Evolutionary conservation across 1,140 invertebrate species (phyloP).

Genomic region (Epicauta chinensis): DNA sequence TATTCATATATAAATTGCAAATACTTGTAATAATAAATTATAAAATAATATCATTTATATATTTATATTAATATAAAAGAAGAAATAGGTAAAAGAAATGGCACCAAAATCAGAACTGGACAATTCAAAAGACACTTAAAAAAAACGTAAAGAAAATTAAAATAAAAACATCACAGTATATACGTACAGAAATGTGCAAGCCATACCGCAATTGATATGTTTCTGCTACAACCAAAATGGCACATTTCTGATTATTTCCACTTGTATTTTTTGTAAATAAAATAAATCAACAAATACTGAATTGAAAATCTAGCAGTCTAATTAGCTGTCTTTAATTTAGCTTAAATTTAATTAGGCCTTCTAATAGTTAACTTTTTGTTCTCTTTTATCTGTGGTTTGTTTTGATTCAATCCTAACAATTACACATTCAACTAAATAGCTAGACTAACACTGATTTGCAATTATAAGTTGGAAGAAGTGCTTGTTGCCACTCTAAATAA

Average conservation of each 20-base stretch:
- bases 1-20: background rate
- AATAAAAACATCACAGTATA: slow-evolving; percentile 21
- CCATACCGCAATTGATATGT: slow-evolving; percentile 6
- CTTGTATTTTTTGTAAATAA: slow-evolving; percentile 6
- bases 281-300: slow-evolving; percentile 6
- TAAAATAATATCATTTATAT: slow-evolving; percentile 7
- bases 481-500: too few species aligned
- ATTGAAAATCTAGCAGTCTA: slow-evolving; percentile 18
- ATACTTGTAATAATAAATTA: background rate
- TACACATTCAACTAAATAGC: slow-evolving; percentile 12
- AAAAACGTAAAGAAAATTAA: slow-evolving; percentile 1
- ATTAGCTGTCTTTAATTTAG: slow-evolving; percentile 18
- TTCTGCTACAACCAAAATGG: background rate
- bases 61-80: slow-evolving; percentile 6
- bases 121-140: slow-evolving; percentile 7
- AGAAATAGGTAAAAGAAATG: slow-evolving; percentile 7
- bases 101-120: slow-evolving; percentile 2
- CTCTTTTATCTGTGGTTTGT: too few species aligned
- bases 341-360: slow-evolving; percentile 34
- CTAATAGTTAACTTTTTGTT: slow-evolving; percentile 26
- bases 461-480: too few species aligned
- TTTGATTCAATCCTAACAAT: background rate
- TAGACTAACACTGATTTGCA: slow-evolving; percentile 6
- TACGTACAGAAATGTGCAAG: slow-evolving; percentile 20
- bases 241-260: slow-evolving; percentile 9